A percentile compares a stretch with the other conserved stretches of the same genome.
phyloP scores from a whole-genome alignment of 2,113 vertebrate species.

The Lonchura striata region DNA sequence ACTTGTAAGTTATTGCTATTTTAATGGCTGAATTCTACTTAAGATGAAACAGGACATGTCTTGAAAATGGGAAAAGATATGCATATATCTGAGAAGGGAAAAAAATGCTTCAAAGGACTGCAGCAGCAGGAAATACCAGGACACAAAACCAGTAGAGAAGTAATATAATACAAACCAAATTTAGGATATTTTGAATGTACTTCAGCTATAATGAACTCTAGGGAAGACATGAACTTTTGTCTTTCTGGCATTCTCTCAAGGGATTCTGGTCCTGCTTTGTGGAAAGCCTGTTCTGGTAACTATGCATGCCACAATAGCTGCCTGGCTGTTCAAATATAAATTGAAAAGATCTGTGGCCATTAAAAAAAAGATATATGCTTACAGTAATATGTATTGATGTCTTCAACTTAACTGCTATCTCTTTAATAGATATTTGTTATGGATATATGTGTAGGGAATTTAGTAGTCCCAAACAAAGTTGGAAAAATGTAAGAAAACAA shows the following conservation, averaged over 20 bases:
- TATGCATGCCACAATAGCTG: neutral
- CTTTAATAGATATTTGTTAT: neutral
- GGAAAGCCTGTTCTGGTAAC: conserved; percentile 20
- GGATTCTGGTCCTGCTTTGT: conserved; percentile 6
- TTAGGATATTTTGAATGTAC: conserved; percentile 18
- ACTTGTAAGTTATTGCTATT: neutral
- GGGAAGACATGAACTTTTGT: neutral
- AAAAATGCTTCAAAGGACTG: neutral
- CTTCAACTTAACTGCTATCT: neutral
- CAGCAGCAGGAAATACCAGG: conserved; percentile 25
- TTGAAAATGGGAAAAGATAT: neutral
- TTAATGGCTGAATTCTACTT: neutral
- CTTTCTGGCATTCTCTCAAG: conserved; percentile 16
- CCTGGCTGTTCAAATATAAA: conserved; percentile 20
- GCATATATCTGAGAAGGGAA: neutral
- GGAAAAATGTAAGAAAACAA: neutral
- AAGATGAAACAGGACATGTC: neutral
- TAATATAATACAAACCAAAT: neutral
- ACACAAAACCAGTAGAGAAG: neutral
- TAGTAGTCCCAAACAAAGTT: neutral
- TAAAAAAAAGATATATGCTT: neutral
- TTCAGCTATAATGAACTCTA: neutral
- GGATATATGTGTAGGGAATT: neutral
- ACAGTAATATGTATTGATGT: neutral
- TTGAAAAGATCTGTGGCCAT: neutral